Conservation (phyloP, 2,113 vertebrate species). For the Syngnathoides biaculeatus region DNA sequence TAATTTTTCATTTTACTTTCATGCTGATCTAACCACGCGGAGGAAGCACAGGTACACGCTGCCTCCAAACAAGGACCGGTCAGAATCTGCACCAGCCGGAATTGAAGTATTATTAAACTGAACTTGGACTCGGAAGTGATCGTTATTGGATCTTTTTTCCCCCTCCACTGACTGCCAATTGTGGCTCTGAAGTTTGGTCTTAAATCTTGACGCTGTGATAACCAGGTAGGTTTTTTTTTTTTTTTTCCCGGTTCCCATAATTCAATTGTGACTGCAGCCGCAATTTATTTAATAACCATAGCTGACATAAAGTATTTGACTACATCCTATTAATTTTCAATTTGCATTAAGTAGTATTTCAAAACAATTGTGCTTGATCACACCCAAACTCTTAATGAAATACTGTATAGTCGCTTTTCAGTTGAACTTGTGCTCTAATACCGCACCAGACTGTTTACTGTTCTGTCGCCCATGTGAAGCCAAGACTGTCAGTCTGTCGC, state of each 20-base stretch:
- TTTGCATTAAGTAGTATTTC: no score
- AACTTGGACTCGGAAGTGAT: slow-evolving; percentile 37
- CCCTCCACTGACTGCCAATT: slow-evolving; percentile 41
- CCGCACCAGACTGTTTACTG: slow-evolving; percentile 64
- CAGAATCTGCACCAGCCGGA: slow-evolving; percentile 42
- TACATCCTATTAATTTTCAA: neutral
- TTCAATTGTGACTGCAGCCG: slow-evolving; percentile 1
- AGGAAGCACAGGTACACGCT: slow-evolving; percentile 52
- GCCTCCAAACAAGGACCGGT: slow-evolving; percentile 39
- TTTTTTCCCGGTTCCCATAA: neutral
- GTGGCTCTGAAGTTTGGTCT: slow-evolving; percentile 43
- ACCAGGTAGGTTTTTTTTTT: slow-evolving; percentile 48
- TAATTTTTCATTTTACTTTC: slow-evolving; percentile 12
- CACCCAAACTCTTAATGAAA: neutral
- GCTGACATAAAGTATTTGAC: neutral
- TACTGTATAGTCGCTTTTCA: neutral
- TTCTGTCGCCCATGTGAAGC: slow-evolving; percentile 59
- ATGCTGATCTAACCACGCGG: slow-evolving; percentile 31
- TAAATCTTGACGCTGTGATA: slow-evolving; percentile 33
- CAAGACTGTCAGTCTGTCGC: slow-evolving; percentile 57
- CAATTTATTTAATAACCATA: slow-evolving; percentile 4
- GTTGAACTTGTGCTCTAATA: slow-evolving; percentile 40
- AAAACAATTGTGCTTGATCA: neutral
- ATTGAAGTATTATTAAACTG: slow-evolving; percentile 41
- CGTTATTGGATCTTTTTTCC: slow-evolving; percentile 56